Conservation (phyloP, 2,888 invertebrate species). For the Drosophila quinaria region DNA sequence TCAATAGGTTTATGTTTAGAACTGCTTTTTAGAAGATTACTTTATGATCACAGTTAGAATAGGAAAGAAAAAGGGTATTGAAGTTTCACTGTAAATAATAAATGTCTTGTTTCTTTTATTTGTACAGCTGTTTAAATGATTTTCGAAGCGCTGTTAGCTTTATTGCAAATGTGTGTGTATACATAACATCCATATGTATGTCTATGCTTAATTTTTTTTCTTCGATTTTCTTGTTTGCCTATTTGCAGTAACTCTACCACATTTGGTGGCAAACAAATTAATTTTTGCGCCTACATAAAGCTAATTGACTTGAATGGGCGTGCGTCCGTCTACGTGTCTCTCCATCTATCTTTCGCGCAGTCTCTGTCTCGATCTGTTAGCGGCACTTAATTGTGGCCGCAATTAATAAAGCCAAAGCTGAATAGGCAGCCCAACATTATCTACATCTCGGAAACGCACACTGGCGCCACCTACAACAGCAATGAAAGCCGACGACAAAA, state of each 20-base stretch:
- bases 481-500: constrained; percentile 46
- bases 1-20: not conserved
- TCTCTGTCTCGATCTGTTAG: constrained; percentile 9
- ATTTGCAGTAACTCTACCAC: constrained; percentile 61
- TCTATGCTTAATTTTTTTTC: constrained; percentile 13
- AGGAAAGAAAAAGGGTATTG: constrained; percentile 26
- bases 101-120: not conserved
- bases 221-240: constrained; percentile 33
- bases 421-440: constrained; percentile 37
- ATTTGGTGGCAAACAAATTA: constrained; percentile 77
- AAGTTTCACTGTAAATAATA: constrained; percentile 6
- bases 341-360: constrained; percentile 1
- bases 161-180: constrained; percentile 19
- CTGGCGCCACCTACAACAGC: constrained; percentile 42
- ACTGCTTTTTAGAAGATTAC: not conserved
- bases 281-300: constrained; percentile 79
- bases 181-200: not conserved
- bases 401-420: constrained; percentile 54
- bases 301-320: constrained; percentile 72
- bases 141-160: constrained; percentile 48
- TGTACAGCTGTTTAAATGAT: constrained; percentile 28
- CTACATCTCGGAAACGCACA: constrained; percentile 45
- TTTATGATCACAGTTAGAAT: not conserved
- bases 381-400: constrained; percentile 56
- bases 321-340: constrained; percentile 9